Percentiles rank a stretch among this genome's conserved stretches.
Evolutionary conservation across 1,140 invertebrate genomes (phyloP).

Genomic region (Sinella curviseta): DNA sequence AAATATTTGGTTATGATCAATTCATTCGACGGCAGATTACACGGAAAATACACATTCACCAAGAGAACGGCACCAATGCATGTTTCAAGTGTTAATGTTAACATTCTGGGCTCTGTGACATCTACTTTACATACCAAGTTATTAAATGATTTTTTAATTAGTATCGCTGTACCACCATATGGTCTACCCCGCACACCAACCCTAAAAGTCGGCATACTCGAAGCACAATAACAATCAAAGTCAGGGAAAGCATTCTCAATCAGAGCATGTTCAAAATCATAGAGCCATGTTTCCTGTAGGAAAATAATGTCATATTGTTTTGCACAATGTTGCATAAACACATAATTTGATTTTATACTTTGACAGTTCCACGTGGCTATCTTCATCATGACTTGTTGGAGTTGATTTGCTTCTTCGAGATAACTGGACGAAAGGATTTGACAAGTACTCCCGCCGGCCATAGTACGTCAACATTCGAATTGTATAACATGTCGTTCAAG

Average conservation of each 20-base stretch:
- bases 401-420: background rate
- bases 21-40: background rate
- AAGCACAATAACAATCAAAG: background rate
- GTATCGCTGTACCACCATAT: no score
- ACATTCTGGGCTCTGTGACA: background rate
- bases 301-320: background rate
- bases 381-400: background rate
- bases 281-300: background rate
- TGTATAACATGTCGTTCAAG: background rate
- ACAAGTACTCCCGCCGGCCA: background rate
- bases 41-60: background rate
- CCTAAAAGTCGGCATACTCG: background rate
- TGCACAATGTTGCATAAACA: background rate
- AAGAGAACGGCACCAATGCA: background rate
- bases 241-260: background rate
- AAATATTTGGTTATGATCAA: background rate
- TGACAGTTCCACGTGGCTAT: background rate
- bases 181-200: background rate
- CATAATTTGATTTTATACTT: background rate
- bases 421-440: background rate
- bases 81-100: background rate
- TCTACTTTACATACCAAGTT: background rate
- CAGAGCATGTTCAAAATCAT: background rate
- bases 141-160: background rate
- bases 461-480: background rate